These are phyloP conservation scores for Penaeus japonicus DNA, from an alignment of 1,140 invertebrate species.

Conservation along the genomic window DNA sequence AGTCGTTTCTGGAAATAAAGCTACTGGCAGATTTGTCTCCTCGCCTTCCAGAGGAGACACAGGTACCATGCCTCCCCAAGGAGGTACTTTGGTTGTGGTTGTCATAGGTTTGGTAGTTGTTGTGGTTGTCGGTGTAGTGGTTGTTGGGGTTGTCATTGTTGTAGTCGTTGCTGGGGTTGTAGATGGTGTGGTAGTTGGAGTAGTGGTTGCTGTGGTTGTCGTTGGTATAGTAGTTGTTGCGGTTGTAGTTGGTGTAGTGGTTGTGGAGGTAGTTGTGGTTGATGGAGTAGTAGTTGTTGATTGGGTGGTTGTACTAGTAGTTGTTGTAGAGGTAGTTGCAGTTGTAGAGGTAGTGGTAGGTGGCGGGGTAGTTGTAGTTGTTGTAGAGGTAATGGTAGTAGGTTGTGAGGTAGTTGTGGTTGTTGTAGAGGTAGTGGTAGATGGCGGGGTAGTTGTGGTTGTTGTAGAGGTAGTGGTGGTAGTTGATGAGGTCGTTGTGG, in stretches of 20 bases:
- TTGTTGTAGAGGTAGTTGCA: conserved; percentile 4
- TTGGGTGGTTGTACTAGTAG: neutral
- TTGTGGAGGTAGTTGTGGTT: too few relatives aligned
- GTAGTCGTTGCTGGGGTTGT: neutral
- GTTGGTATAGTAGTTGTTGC: neutral
- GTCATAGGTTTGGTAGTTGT: neutral
- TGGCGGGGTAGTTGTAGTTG: neutral
- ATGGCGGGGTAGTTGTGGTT: neutral
- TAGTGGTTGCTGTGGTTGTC: neutral
- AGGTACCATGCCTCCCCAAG: neutral
- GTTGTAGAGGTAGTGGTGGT: conserved; percentile 10
- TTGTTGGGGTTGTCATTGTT: neutral
- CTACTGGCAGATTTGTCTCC: neutral
- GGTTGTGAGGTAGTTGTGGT: neutral
- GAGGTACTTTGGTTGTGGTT: conserved; percentile 13
- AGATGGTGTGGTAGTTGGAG: conserved; percentile 13
- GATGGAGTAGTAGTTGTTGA: too few relatives aligned
- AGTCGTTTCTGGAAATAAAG: neutral
- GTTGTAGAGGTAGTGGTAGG: neutral
- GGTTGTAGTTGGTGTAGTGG: too few relatives aligned
- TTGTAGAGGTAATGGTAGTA: neutral
- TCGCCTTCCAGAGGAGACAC: neutral
- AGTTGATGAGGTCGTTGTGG: neutral
- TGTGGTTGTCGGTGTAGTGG: neutral
- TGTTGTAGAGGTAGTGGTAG: neutral